A percentile compares a stretch with the other conserved stretches of the same genome.
phyloP scores from a whole-genome alignment of 2,888 invertebrate species.

The Drosophila putrida region DNA sequence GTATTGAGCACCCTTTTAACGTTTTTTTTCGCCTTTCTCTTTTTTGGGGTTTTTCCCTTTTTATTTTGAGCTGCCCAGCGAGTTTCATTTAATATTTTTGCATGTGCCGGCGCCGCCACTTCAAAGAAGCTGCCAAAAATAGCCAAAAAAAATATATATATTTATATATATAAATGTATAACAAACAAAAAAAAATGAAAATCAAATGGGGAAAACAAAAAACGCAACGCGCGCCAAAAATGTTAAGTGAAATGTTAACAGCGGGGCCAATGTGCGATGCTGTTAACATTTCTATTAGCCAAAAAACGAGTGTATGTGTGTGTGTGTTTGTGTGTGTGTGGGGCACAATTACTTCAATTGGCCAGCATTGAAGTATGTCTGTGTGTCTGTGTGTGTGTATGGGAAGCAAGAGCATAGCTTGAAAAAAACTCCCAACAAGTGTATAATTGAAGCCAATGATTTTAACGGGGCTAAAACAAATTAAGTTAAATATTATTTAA shows the following conservation, averaged over 20 bases:
- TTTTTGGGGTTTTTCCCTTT: constrained; percentile 40
- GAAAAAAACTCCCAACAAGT: neutral
- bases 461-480: neutral
- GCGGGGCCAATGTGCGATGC: constrained; percentile 52
- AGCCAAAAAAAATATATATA: constrained; percentile 25
- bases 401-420: neutral
- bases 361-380: constrained; percentile 4
- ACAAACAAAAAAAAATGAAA: neutral
- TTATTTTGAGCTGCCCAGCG: constrained; percentile 31
- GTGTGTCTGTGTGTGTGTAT: neutral
- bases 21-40: constrained; percentile 37
- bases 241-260: constrained; percentile 79
- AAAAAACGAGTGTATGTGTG: constrained; percentile 21
- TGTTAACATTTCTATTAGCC: constrained; percentile 74
- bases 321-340: constrained; percentile 1
- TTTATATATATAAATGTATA: no score
- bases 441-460: constrained; percentile 15
- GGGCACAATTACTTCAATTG: constrained; percentile 29
- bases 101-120: constrained; percentile 72
- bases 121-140: constrained; percentile 67
- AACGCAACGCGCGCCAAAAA: constrained; percentile 65
- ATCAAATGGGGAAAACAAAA: constrained; percentile 19
- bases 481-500: neutral
- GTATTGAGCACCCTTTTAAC: constrained; percentile 79
- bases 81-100: constrained; percentile 79